Conservation (phyloP, 2,888 invertebrate genomes). For the Papilio demoleus region DNA sequence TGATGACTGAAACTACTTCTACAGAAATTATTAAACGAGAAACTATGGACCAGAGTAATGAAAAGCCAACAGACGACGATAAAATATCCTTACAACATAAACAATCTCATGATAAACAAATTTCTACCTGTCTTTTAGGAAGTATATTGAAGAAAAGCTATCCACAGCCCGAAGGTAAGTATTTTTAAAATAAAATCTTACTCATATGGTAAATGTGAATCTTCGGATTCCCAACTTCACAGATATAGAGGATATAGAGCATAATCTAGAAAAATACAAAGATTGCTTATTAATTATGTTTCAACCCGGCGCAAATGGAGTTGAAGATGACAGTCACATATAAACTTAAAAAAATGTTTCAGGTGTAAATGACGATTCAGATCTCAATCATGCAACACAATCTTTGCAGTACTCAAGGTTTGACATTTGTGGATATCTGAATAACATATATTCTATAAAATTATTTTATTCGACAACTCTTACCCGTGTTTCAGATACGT, state of each 20-base stretch:
- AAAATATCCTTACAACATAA: conserved; percentile 37
- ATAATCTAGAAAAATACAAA: no score
- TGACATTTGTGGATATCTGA: neutral
- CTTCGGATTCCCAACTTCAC: no score
- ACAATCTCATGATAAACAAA: conserved; percentile 50
- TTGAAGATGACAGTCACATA: no score
- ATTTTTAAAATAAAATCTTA: neutral
- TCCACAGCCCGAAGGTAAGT: conserved; percentile 58
- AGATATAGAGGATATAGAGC: no score
- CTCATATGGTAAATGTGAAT: no score
- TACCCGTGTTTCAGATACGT: conserved; percentile 22
- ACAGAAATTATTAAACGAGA: conserved; percentile 59
- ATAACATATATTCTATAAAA: neutral
- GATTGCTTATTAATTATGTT: no score
- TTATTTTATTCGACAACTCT: neutral
- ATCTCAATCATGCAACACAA: conserved; percentile 46
- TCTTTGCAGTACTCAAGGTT: conserved; percentile 40
- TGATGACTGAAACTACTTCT: conserved; percentile 28
- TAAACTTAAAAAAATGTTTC: conserved; percentile 1
- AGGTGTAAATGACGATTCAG: conserved; percentile 55
- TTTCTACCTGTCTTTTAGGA: conserved; percentile 64
- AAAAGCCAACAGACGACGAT: conserved; percentile 42
- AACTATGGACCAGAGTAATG: conserved; percentile 46
- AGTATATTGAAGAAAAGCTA: conserved; percentile 62
- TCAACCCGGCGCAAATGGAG: no score